Evolutionary conservation across 1,140 invertebrate genomes (phyloP), one percentile per base, ranked within the genome.

Genomic region (Drosophila sechellia): DNA sequence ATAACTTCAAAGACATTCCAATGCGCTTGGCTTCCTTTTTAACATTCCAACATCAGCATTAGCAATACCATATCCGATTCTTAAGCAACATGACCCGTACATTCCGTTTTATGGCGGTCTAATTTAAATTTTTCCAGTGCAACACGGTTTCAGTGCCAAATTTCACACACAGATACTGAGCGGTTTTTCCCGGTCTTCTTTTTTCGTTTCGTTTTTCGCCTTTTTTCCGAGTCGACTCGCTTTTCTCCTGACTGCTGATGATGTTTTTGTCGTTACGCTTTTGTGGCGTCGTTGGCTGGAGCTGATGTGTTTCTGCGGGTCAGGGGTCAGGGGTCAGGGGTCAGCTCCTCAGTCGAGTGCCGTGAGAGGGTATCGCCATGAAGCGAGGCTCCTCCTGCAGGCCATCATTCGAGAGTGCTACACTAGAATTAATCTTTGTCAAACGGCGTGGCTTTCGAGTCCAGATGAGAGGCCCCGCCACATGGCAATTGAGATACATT

Each of bases 191-290:
- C 31, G 27, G 49, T 39, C 48, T 48, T 48, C 45, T 45, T 58
- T 22, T 43, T 53, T 20, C 2, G 6, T 52, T 52, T 60, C 48
- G 10, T 39, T 17, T 13, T 55, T 25, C 12, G 12, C 40, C 42
- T 40, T 34, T 68, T 45, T 8, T 31, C 6, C 17, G 17, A 45
- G 8, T 31, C 48, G 37, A 68, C 52, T 69, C 63, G 25, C 35
- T 55, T 66, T 53, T 27, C 61, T 48, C 42, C 63, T 68, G 64
- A 48, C 56, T 58, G 64, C 64, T 68, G 64, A 53, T 70, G 66
- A 70, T 69, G 63, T 70, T 70, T 70, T 70, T 70, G 66, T 70
- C 66, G 66, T 70, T 70, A 69, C 65, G 66, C 65, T 70, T 70
- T 69, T 70, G 64, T 56, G 64, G 17, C 25, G 15, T 46, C 17